These are phyloP conservation scores for Drosophila phalerata DNA, from an alignment of 2,888 invertebrate genomes.

Conservation along the genomic window DNA sequence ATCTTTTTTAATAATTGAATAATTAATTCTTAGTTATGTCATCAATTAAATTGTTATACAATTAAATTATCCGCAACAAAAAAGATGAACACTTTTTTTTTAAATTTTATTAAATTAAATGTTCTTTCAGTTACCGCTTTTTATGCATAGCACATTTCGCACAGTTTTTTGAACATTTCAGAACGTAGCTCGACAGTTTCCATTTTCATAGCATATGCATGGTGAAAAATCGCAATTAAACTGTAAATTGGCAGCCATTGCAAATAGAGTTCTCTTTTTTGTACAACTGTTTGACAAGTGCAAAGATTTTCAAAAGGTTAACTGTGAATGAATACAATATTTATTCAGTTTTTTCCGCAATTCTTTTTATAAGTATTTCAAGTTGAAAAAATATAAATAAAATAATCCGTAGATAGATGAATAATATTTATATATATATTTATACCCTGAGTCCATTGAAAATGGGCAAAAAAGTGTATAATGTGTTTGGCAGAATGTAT, in stretches of 20 bases:
- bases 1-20: too few relatives aligned
- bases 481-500: too few relatives aligned
- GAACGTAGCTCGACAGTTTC: neutral
- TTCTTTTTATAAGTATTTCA: neutral
- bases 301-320: neutral
- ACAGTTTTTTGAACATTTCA: neutral
- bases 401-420: too few relatives aligned
- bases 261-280: neutral
- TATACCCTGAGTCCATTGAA: too few relatives aligned
- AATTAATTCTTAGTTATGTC: neutral
- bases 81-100: neutral
- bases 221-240: slow-evolving; percentile 6
- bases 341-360: neutral
- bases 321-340: neutral
- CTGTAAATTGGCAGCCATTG: slow-evolving; percentile 2
- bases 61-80: neutral
- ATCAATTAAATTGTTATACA: neutral
- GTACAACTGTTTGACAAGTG: neutral
- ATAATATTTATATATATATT: too few relatives aligned
- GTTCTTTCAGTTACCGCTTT: neutral
- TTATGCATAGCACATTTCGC: neutral
- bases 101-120: neutral
- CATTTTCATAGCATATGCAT: slow-evolving; percentile 1
- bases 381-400: neutral
- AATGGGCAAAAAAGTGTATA: too few relatives aligned